Evolutionary conservation across 2,797 vertebrate species (phyloP).

Genomic region (Octomys mimax): DNA sequence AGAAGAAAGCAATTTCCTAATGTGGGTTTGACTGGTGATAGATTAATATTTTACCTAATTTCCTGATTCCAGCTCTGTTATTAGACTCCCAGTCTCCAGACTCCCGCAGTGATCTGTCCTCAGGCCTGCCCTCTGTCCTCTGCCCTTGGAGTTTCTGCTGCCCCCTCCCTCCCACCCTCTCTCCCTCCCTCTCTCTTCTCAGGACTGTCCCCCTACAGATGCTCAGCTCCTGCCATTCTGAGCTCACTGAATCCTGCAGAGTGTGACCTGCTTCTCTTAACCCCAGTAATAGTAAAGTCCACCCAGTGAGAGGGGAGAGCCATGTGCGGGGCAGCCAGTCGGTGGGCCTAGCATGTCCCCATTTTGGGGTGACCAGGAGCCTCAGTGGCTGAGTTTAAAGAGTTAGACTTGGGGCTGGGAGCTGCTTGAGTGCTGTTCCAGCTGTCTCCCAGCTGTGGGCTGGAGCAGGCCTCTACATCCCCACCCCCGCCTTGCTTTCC

Average conservation of each 20-base stretch:
- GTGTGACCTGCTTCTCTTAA: not conserved
- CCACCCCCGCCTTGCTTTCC: too few species aligned
- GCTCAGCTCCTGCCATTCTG: not conserved
- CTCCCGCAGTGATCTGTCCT: rapidly evolving
- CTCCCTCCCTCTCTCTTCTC: not conserved
- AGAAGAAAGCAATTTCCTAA: not conserved
- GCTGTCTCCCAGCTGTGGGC: not conserved
- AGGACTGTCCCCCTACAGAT: not conserved
- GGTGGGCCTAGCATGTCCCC: rapidly evolving
- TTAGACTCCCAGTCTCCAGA: not conserved
- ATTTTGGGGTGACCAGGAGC: not conserved
- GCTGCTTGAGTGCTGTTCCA: not conserved
- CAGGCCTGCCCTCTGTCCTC: not conserved
- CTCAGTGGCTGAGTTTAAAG: not conserved
- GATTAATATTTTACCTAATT: not conserved
- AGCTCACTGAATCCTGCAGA: not conserved
- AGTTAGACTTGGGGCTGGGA: not conserved
- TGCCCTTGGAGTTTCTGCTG: not conserved
- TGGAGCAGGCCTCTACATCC: rapidly evolving
- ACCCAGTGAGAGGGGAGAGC: not conserved
- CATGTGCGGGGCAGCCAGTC: not conserved
- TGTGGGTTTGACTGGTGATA: not conserved
- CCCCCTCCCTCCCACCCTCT: not conserved
- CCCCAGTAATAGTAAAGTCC: rapidly evolving
- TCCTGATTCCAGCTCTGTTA: not conserved